Evolutionary conservation across 1,140 invertebrate genomes (phyloP).

Genomic region (Lanistes nyassanus): DNA sequence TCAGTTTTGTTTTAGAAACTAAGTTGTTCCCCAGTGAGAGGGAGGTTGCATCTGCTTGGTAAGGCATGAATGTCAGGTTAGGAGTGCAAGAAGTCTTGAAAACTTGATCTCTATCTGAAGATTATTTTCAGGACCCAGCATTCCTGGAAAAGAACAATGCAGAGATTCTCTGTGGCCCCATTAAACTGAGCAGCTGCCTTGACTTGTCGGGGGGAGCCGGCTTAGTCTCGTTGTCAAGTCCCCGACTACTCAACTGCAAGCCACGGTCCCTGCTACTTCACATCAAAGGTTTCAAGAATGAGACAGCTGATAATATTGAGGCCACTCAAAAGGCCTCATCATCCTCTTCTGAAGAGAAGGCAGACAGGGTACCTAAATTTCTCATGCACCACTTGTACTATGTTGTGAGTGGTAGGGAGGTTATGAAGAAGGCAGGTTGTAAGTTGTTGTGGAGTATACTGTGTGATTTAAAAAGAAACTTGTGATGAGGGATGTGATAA

Average conservation of each 20-base stretch:
- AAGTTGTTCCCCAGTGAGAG: no score
- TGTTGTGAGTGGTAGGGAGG: no score
- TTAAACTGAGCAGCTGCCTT: conserved; percentile 81
- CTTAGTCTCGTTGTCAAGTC: conserved; percentile 85
- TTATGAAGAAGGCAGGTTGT: no score
- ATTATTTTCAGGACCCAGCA: conserved; percentile 70
- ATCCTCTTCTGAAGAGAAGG: conserved; percentile 2
- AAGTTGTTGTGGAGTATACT: no score
- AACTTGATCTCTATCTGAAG: no score
- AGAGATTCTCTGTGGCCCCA: conserved; percentile 88
- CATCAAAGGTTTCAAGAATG: conserved; percentile 74
- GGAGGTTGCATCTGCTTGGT: no score
- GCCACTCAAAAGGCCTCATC: not conserved
- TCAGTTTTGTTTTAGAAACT: no score
- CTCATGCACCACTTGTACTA: no score
- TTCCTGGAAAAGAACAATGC: conserved; percentile 87
- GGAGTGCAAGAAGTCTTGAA: no score
- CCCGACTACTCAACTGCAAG: conserved; percentile 81
- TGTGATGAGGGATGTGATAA: no score
- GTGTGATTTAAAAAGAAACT: no score
- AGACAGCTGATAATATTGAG: conserved; percentile 14
- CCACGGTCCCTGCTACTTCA: conserved; percentile 85
- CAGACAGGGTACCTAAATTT: conserved; percentile 16
- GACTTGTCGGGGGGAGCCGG: conserved; percentile 87
- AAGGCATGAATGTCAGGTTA: no score